Evolutionary conservation across 2,113 vertebrate species (phyloP).

Genomic region (Rhea americana): DNA sequence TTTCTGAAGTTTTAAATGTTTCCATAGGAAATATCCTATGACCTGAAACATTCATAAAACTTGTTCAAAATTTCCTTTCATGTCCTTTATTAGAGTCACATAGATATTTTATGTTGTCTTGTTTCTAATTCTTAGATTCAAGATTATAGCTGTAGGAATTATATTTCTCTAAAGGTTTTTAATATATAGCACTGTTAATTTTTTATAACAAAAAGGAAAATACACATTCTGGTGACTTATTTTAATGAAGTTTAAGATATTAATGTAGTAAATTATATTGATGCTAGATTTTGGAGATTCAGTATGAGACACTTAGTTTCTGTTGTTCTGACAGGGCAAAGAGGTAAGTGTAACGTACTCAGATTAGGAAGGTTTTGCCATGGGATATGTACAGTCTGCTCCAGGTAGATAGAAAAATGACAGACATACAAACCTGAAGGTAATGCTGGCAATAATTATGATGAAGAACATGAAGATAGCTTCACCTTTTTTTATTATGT

Average conservation of each 20-base stretch:
- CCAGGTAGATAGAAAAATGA: background rate
- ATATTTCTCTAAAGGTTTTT: constrained; percentile 54
- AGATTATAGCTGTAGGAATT: background rate
- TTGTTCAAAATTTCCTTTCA: background rate
- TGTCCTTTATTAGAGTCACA: background rate
- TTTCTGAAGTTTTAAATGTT: constrained; percentile 1
- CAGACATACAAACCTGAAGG: background rate
- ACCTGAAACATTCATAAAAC: background rate
- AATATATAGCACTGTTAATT: constrained; percentile 38
- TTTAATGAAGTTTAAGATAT: constrained; percentile 19
- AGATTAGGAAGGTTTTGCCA: background rate
- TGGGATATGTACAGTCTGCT: background rate
- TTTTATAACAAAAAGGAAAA: constrained; percentile 49
- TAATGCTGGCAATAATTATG: constrained; percentile 29
- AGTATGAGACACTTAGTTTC: background rate
- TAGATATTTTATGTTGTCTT: constrained; percentile 32
- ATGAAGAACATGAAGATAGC: constrained; percentile 48
- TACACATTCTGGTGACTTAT: background rate
- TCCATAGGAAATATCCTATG: background rate
- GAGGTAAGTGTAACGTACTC: background rate
- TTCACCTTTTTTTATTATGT: constrained; percentile 31
- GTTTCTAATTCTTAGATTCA: background rate
- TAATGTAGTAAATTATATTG: constrained; percentile 22
- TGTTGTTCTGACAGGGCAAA: background rate
- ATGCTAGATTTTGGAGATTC: background rate